phyloP scores from a whole-genome alignment of 1,140 invertebrate genomes.

The Vanessa atalanta region DNA sequence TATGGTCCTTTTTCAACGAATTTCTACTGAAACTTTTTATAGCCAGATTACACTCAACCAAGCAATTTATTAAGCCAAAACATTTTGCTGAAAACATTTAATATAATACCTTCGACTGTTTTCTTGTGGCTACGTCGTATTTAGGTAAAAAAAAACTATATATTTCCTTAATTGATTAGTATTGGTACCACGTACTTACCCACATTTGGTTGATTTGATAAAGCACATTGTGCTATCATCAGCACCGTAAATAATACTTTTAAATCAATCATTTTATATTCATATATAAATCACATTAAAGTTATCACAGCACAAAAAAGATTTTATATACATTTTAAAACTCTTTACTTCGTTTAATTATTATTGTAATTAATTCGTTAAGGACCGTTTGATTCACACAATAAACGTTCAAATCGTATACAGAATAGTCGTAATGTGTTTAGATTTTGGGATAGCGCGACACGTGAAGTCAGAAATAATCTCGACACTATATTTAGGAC shows the following conservation, averaged over 20 bases:
- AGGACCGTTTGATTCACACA: constrained; percentile 22
- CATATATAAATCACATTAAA: not conserved
- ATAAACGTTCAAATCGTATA: constrained; percentile 60
- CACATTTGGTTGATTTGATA: constrained; percentile 40
- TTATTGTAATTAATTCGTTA: not conserved
- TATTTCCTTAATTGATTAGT: too few relatives aligned
- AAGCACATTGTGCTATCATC: constrained; percentile 37
- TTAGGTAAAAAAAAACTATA: too few relatives aligned
- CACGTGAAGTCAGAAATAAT: constrained; percentile 72
- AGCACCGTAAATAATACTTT: constrained; percentile 44
- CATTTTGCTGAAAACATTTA: too few relatives aligned
- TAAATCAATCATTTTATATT: constrained; percentile 31
- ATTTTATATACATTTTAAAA: not conserved
- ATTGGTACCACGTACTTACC: constrained; percentile 38
- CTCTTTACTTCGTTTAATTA: not conserved
- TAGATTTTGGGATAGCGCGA: constrained; percentile 67
- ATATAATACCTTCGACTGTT: too few relatives aligned
- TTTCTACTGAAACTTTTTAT: too few relatives aligned
- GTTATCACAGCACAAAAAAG: too few relatives aligned
- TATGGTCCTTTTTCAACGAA: too few relatives aligned
- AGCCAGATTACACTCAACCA: too few relatives aligned
- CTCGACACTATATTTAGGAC: constrained; percentile 70
- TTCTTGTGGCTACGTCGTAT: too few relatives aligned
- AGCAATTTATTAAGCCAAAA: too few relatives aligned
- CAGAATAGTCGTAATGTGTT: constrained; percentile 62